Percentiles rank a stretch among this genome's conserved stretches.
Evolutionary conservation across 2,888 invertebrate genomes (phyloP).

Genomic region (Mesopsocus fuscifrons): DNA sequence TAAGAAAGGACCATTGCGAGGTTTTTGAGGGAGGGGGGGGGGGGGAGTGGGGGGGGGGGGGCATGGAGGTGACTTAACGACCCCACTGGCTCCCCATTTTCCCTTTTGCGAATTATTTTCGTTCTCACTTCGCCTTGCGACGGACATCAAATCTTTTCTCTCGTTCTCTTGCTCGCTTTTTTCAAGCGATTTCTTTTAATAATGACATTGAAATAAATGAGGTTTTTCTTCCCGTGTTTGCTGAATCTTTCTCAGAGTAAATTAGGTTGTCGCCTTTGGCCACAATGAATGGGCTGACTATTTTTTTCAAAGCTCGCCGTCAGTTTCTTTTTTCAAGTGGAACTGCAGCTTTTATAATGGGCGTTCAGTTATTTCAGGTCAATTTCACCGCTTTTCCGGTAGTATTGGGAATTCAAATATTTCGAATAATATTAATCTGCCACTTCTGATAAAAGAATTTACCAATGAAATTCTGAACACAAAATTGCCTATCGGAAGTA

Average conservation of each 20-base stretch:
- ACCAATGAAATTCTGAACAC: too few species aligned
- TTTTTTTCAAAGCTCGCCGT: background rate
- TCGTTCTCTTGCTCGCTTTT: background rate
- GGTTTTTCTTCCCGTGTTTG: background rate
- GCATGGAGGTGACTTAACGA: conserved; percentile 11
- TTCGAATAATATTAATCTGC: too few species aligned
- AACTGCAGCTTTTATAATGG: too few species aligned
- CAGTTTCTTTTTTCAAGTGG: background rate
- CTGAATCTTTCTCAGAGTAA: background rate
- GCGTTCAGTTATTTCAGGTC: too few species aligned
- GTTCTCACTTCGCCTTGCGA: background rate
- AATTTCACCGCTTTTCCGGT: too few species aligned
- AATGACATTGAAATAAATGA: background rate
- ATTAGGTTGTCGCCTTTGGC: background rate
- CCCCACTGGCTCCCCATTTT: background rate
- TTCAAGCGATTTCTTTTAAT: background rate
- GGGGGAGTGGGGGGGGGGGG: conserved; percentile 8
- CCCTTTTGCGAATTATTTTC: background rate
- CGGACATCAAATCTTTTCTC: background rate
- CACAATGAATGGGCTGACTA: background rate
- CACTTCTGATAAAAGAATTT: too few species aligned
- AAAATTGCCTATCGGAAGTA: too few species aligned
- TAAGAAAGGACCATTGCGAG: conserved; percentile 7
- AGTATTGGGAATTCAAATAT: too few species aligned
- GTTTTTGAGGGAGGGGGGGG: conserved; percentile 8